Evolutionary conservation across 2,888 invertebrate genomes (phyloP).

Genomic region (Muscina levida): DNA sequence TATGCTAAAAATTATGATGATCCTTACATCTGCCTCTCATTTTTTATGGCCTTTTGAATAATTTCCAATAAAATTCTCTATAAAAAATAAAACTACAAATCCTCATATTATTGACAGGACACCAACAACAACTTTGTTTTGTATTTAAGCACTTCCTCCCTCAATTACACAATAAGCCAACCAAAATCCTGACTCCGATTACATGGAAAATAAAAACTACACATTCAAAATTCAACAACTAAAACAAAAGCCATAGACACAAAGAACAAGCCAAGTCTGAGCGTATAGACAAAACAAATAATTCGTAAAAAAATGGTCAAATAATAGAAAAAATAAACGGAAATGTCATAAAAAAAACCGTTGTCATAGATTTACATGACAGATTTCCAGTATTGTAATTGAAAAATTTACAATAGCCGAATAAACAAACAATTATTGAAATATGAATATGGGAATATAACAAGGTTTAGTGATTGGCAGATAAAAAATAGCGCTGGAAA

Average conservation of each 20-base stretch:
- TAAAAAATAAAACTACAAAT: background rate
- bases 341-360: slow-evolving; percentile 52
- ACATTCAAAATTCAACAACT: slow-evolving; percentile 8
- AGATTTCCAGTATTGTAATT: slow-evolving; percentile 14
- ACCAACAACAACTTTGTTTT: slow-evolving; percentile 1
- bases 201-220: slow-evolving; percentile 21
- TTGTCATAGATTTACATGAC: slow-evolving; percentile 31
- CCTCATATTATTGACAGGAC: slow-evolving; percentile 13
- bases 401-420: background rate
- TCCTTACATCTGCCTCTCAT: slow-evolving; percentile 25
- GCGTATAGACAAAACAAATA: slow-evolving; percentile 35
- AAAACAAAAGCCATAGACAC: background rate
- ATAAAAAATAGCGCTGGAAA: slow-evolving; percentile 5
- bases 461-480: too few species aligned
- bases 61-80: slow-evolving; percentile 23
- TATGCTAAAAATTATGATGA: background rate
- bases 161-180: slow-evolving; percentile 50
- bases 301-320: slow-evolving; percentile 27
- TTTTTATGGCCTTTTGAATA: background rate
- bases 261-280: background rate
- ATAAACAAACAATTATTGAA: slow-evolving; percentile 10
- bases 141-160: slow-evolving; percentile 12
- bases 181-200: slow-evolving; percentile 52
- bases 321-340: slow-evolving; percentile 35
- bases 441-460: slow-evolving; percentile 16